Base-by-base conservation (phyloP, 92 coral and sea anemone species). In the Desmophyllum pertusum region DNA sequence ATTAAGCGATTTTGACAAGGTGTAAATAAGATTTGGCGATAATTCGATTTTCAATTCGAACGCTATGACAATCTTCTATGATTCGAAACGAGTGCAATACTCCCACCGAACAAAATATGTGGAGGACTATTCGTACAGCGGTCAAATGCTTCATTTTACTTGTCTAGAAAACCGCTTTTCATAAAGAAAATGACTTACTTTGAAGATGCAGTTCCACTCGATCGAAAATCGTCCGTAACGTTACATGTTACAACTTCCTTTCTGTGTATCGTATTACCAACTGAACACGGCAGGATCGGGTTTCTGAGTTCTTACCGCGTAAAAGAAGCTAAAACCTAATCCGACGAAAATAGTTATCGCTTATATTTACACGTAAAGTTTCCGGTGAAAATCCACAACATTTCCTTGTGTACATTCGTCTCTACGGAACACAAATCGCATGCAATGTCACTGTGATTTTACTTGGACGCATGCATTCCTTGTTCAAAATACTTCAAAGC, bases 381-480 rank as follows among this genome's bases (percentile, higher is more conserved):
- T 80, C 84, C 84, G 84, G 84, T 48, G 51, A 65, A 80, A 78
- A 23, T 23, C 64, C 42, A 8, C 51, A 50, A 80, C 84, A 48
- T 68, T 80, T 80, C 73, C 76, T 65, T 33, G 76, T 65, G 70
- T 50, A n/a, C n/a, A 40, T n/a, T 21, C 36, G 59, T 41, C 30
- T 62, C 57, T 43, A 14, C 37, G 23, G 38, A 78, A 29, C 27
- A 29, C 27, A 74, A 67, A 35, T 19, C 23, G 40, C 25, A 35
- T 35, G 23, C 27, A 74, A 76, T 33, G 37, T 67, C 37, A 13
- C 35, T 1, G n/a, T 4, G 64, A 29, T 80, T 69, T 30, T 66
- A 37, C 65, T 59, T 80, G 66, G 84, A 33, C 67, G 84, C 66
- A 51, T 80, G 84, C 66, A 51, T 80, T 80, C 84, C 41, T 80